A percentile compares a stretch with the other conserved stretches of the same genome.
Evolutionary conservation across 2,888 invertebrate species (phyloP).

Genomic region (Stenurella melanura): DNA sequence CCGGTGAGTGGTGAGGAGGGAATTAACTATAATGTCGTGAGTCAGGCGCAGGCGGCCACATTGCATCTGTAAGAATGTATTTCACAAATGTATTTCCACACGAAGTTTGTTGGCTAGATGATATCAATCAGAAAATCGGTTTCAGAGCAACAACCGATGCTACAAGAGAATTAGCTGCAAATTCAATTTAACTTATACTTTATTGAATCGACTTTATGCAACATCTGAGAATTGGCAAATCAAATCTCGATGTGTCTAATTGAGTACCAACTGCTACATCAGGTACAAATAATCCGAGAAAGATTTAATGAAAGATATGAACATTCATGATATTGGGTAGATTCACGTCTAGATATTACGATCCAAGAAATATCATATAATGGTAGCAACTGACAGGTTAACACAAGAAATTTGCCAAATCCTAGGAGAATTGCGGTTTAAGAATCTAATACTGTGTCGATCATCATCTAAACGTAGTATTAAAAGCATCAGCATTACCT

Average conservation of each 20-base stretch:
- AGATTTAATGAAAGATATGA: constrained; percentile 93
- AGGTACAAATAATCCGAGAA: constrained; percentile 92
- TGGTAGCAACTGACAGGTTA: constrained; percentile 87
- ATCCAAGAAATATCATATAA: constrained; percentile 93
- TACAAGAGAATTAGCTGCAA: constrained; percentile 96
- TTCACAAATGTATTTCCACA: constrained; percentile 98
- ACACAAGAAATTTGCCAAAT: constrained; percentile 91
- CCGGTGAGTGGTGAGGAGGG: too few relatives aligned
- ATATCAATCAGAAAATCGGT: constrained; percentile 91
- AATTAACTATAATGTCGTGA: too few relatives aligned
- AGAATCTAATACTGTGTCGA: constrained; percentile 95
- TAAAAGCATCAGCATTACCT: constrained; percentile 85
- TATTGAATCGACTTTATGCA: constrained; percentile 99
- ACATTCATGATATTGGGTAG: constrained; percentile 98
- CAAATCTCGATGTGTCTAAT: constrained; percentile 90
- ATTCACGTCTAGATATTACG: constrained; percentile 93
- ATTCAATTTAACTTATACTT: constrained; percentile 92
- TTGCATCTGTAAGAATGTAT: too few relatives aligned
- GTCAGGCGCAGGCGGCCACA: too few relatives aligned
- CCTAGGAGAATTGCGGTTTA: constrained; percentile 95
- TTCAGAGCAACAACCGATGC: constrained; percentile 94
- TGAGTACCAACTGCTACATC: constrained; percentile 91
- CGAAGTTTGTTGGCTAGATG: constrained; percentile 95
- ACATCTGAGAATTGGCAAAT: constrained; percentile 93
- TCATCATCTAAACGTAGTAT: constrained; percentile 89